Evolutionary conservation across 2,113 vertebrate species (phyloP), one percentile per base, ranked within the genome.

Genomic region (Salvelinus alpinus): DNA sequence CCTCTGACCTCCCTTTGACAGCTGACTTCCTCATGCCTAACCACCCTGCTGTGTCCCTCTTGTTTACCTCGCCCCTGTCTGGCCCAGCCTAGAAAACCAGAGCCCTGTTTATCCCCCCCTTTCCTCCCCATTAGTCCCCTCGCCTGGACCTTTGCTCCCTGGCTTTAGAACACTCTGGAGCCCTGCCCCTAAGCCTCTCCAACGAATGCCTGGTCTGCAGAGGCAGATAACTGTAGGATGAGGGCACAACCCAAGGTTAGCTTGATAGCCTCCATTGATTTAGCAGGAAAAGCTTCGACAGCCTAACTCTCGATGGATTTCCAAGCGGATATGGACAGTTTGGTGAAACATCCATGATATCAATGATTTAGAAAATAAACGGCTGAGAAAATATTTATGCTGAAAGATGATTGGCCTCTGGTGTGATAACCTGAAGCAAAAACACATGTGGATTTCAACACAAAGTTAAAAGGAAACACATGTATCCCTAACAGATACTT

Each of bases 1-100:
- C 78, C 84, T 47, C 82, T 90, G 90, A 91, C 91, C 89, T 86
- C 80, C 82, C 83, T 84, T 78, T 88, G 89, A 92, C 91, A 93
- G 91, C 91, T 94, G 92, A 93, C 91, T 92, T 92, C 92, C 93
- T 92, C 89, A 88, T 88, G 84, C 85, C 84, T 81, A 70, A 76
- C 85, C 84, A 77, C 88, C 88, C 85, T 82, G 51, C 79, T 84
- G 83, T 76, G 84, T 79, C 84, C 80, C 57, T 83, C 82, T 80
- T 89, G 88, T 91, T 92, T 88, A 91, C 87, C 90, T 88, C 89
- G 84, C 82, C 80, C 77, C 74, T 74, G 70, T 76, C 78, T 80
- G 74, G 76, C 77, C 16, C 25, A 62, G 70, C 76, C 79, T 70
- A 66, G 79, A 84, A 76, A 80, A 83, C 83, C 86, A 85, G 74